A percentile compares a stretch with the other conserved stretches of the same genome.
Evolutionary conservation across 2,113 vertebrate genomes (phyloP).

Genomic region (Daphoenositta chrysoptera): DNA sequence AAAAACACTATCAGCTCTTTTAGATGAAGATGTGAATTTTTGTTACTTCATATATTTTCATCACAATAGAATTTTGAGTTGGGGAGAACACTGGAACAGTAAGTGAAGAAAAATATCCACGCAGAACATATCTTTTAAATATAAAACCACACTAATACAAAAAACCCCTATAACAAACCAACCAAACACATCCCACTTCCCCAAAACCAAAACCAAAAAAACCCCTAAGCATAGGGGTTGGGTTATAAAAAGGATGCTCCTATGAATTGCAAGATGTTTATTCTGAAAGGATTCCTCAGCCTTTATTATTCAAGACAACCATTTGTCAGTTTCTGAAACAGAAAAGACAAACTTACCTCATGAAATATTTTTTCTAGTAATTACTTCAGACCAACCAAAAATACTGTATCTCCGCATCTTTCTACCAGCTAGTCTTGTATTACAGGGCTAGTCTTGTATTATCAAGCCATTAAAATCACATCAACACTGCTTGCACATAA

Average conservation of each 20-base stretch:
- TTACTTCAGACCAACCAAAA: neutral
- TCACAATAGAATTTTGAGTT: neutral
- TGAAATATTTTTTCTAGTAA: neutral
- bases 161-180: neutral
- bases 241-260: neutral
- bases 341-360: neutral
- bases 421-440: neutral
- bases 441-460: neutral
- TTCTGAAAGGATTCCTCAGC: neutral
- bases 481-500: neutral
- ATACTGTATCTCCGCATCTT: neutral
- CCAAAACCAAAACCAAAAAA: neutral
- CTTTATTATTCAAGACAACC: neutral
- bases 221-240: neutral
- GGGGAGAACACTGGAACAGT: neutral
- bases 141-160: neutral
- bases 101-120: neutral
- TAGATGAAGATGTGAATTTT: neutral
- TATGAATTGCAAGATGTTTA: neutral
- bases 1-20: neutral
- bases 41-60: neutral
- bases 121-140: neutral
- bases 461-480: conserved; percentile 35
- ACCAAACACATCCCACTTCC: neutral
- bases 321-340: neutral